Conservation (phyloP, 2,113 vertebrate genomes). For the Cyphomyrus plagiostoma region DNA sequence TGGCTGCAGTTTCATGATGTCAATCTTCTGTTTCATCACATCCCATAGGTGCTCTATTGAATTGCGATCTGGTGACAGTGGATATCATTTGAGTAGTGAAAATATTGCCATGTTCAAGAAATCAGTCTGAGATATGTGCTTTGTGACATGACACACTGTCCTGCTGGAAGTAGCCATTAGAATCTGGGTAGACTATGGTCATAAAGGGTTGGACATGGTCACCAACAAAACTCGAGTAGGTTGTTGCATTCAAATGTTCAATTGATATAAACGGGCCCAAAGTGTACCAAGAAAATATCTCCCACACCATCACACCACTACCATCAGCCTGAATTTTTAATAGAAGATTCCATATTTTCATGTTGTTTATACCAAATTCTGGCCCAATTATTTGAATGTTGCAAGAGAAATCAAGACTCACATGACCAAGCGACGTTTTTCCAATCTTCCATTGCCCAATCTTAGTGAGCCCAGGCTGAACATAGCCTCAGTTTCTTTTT, state of each 20-base stretch:
- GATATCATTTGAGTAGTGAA: not conserved
- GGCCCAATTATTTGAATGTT: not conserved
- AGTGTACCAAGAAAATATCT: not conserved
- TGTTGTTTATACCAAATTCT: not conserved
- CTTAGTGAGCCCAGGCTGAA: not conserved
- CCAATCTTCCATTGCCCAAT: not conserved
- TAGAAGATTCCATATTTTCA: not conserved
- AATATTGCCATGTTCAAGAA: not conserved
- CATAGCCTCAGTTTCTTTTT: not conserved
- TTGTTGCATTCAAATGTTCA: not conserved
- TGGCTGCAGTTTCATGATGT: not conserved
- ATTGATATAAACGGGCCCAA: not conserved
- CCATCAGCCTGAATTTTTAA: not conserved
- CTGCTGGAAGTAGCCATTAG: not conserved
- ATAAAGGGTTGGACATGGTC: not conserved
- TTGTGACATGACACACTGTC: not conserved
- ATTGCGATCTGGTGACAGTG: not conserved
- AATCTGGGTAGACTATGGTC: not conserved
- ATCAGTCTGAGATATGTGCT: not conserved
- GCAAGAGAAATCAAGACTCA: not conserved
- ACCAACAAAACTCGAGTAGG: not conserved
- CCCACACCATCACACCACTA: not conserved
- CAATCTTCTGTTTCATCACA: not conserved
- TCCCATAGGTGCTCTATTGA: not conserved
- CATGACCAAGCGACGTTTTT: not conserved